A percentile compares a stretch with the other conserved stretches of the same genome.
These are phyloP conservation scores for Zele albiditarsus DNA, from an alignment of 2,888 invertebrate genomes.

Conservation along the genomic window DNA sequence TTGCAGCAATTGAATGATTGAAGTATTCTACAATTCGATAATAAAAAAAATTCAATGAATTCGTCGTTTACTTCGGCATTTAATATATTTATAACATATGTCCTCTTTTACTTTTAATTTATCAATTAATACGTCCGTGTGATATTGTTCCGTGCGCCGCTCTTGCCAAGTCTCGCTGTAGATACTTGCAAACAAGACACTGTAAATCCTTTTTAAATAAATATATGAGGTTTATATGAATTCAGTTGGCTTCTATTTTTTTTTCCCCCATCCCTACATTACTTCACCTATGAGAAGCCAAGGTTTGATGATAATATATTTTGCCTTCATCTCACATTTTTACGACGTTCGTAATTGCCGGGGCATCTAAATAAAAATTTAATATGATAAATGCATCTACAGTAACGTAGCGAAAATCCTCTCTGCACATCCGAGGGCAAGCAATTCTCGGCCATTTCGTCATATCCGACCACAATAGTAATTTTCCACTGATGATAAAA, in stretches of 20 bases:
- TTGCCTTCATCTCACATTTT: too few relatives aligned
- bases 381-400: too few relatives aligned
- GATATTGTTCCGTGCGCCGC: conserved; percentile 71
- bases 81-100: conserved; percentile 17
- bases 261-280: neutral
- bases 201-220: conserved; percentile 73
- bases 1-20: conserved; percentile 43
- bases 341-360: too few relatives aligned
- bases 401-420: too few relatives aligned
- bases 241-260: conserved; percentile 12
- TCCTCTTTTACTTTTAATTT: conserved; percentile 45
- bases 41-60: conserved; percentile 30
- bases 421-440: neutral
- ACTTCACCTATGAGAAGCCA: too few relatives aligned
- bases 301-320: too few relatives aligned
- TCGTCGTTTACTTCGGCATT: conserved; percentile 25
- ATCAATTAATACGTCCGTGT: conserved; percentile 61
- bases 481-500: neutral
- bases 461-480: neutral
- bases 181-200: conserved; percentile 70
- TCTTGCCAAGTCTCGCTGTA: conserved; percentile 72
- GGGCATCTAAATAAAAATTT: too few relatives aligned
- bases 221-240: conserved; percentile 72
- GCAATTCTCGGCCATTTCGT: neutral
- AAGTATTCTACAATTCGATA: conserved; percentile 38